Evolutionary conservation across 2,888 invertebrate species (phyloP).

Genomic region (Biston betularia): DNA sequence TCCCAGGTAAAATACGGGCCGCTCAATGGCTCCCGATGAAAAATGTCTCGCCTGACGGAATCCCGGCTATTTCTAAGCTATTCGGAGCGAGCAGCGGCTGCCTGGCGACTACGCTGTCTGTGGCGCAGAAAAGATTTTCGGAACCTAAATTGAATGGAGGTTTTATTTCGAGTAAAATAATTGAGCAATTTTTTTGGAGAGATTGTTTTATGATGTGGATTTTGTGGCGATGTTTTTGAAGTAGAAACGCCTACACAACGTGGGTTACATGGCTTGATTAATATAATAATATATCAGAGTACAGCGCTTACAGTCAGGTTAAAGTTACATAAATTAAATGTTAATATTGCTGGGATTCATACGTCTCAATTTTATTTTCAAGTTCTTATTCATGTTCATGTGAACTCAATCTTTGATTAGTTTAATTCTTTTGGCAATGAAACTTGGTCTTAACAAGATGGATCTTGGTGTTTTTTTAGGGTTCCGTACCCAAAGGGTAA

Average conservation of each 20-base stretch:
- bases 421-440: no score
- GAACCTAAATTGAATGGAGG: constrained; percentile 2
- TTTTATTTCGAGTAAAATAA: constrained; percentile 5
- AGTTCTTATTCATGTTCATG: no score
- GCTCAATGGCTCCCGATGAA: constrained; percentile 13
- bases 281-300: background rate
- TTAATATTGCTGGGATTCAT: no score
- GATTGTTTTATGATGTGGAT: background rate
- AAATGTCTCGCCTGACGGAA: constrained; percentile 22
- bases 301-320: background rate
- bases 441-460: no score
- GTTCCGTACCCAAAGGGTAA: no score
- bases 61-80: constrained; percentile 11
- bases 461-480: no score
- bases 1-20: constrained; percentile 24
- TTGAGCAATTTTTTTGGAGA: constrained; percentile 3
- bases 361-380: no score
- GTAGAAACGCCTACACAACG: background rate
- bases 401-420: no score
- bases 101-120: background rate
- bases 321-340: no score
- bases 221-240: constrained; percentile 4
- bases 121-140: constrained; percentile 2
- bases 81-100: background rate
- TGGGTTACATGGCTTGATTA: background rate